Evolutionary conservation across 2,113 vertebrate genomes (phyloP).

Genomic region (Sterrhoptilus dennistouni): DNA sequence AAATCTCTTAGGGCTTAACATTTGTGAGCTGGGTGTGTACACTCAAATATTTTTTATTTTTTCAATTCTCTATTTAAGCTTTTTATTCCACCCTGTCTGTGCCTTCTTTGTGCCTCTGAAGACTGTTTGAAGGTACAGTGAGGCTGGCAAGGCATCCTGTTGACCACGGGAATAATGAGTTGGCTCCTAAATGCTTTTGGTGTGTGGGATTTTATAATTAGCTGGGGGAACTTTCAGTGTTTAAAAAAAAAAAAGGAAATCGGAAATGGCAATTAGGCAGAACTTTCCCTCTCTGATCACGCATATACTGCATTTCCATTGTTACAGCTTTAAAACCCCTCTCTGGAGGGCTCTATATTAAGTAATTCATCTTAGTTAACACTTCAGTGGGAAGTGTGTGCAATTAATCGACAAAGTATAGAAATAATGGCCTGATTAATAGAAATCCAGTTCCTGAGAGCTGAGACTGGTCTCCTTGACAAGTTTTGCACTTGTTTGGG

Average conservation of each 20-base stretch:
- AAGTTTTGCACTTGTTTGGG: neutral
- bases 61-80: neutral
- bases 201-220: neutral
- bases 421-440: neutral
- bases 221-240: neutral
- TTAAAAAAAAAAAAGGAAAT: neutral
- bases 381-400: neutral
- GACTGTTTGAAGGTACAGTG: neutral
- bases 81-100: neutral
- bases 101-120: neutral
- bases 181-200: neutral
- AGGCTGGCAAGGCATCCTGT: neutral
- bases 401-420: neutral
- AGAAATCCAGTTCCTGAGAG: neutral
- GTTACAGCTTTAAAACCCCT: neutral
- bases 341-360: neutral
- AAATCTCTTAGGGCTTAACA: fast-evolving
- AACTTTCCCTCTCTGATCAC: neutral
- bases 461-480: neutral
- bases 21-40: neutral
- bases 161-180: neutral
- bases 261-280: neutral
- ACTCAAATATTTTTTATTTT: neutral
- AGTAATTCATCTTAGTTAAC: slow-evolving; percentile 16
- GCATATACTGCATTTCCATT: neutral